These are phyloP conservation scores for Gymnothorax javanicus DNA, from an alignment of 2,797 vertebrate genomes.

Conservation along the genomic window DNA sequence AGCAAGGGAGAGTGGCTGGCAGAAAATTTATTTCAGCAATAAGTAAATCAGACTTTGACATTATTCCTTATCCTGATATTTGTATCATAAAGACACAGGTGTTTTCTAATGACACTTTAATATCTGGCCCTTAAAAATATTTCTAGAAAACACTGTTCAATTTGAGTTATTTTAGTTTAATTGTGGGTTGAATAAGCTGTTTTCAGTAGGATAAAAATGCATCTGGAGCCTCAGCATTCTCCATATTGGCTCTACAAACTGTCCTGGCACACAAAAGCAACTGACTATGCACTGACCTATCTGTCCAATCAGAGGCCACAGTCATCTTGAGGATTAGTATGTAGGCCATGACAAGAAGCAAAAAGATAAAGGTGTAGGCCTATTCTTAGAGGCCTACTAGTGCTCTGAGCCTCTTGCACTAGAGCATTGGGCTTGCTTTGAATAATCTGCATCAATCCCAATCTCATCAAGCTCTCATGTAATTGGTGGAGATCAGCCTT, in stretches of 20 bases:
- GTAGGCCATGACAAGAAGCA: constrained; percentile 50
- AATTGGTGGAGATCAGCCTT: constrained; percentile 27
- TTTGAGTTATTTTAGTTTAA: not conserved
- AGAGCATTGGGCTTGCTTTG: not conserved
- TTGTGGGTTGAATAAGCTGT: not conserved
- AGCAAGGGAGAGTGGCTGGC: not conserved
- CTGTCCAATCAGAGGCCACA: constrained; percentile 40
- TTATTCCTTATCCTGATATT: not conserved
- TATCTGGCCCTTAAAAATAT: not conserved
- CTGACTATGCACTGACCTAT: constrained; percentile 26
- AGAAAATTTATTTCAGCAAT: not conserved
- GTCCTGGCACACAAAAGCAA: not conserved
- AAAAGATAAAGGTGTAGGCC: constrained; percentile 51
- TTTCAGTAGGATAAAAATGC: no score
- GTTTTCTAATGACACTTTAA: not conserved
- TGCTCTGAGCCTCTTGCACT: constrained; percentile 38
- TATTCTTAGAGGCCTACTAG: constrained; percentile 45
- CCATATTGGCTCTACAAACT: not conserved
- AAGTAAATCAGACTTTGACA: not conserved
- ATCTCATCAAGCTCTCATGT: constrained; percentile 29
- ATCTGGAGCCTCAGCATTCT: not conserved
- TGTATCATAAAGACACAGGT: not conserved
- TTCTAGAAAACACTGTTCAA: not conserved
- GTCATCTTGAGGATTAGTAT: constrained; percentile 36
- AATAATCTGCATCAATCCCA: constrained; percentile 45